phyloP scores from a whole-genome alignment of 2,888 invertebrate species.

The Tortrix viridana region DNA sequence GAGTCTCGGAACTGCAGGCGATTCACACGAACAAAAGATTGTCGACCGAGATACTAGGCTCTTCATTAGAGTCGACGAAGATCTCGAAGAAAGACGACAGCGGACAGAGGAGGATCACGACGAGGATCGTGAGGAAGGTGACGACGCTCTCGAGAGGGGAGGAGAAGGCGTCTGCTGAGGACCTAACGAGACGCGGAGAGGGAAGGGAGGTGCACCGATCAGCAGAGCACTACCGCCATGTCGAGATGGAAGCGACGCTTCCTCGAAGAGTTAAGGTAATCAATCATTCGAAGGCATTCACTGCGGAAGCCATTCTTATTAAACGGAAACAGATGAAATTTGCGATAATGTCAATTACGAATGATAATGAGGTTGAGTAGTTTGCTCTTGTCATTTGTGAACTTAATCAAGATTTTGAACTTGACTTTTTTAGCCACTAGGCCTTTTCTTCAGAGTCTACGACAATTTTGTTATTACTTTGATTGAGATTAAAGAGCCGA shows the following conservation, averaged over 20 bases:
- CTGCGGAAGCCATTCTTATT: conserved; percentile 25
- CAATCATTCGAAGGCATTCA: conserved; percentile 32
- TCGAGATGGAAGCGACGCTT: conserved; percentile 84
- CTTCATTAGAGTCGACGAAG: conserved; percentile 92
- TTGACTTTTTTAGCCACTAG: background rate
- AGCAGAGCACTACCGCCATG: conserved; percentile 83
- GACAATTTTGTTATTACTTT: background rate
- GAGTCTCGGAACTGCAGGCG: conserved; percentile 87
- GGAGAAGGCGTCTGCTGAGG: conserved; percentile 89
- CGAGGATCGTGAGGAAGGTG: conserved; percentile 93
- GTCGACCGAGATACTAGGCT: conserved; percentile 93
- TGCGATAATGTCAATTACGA: conserved; percentile 24
- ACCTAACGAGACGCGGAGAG: conserved; percentile 84
- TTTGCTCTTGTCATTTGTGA: conserved; percentile 17
- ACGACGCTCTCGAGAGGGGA: conserved; percentile 95
- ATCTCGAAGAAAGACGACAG: conserved; percentile 91
- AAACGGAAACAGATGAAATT: conserved; percentile 22
- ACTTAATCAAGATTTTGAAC: conserved; percentile 17
- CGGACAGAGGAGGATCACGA: conserved; percentile 92
- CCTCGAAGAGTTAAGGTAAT: conserved; percentile 91
- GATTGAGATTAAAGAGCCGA: conserved; percentile 15
- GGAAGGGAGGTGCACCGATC: conserved; percentile 82
- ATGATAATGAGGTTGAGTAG: conserved; percentile 27
- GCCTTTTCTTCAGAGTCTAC: background rate
- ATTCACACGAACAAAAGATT: conserved; percentile 92